These are phyloP conservation scores for Neoarius graeffei DNA, from an alignment of 2,113 vertebrate species.

Conservation along the genomic window DNA sequence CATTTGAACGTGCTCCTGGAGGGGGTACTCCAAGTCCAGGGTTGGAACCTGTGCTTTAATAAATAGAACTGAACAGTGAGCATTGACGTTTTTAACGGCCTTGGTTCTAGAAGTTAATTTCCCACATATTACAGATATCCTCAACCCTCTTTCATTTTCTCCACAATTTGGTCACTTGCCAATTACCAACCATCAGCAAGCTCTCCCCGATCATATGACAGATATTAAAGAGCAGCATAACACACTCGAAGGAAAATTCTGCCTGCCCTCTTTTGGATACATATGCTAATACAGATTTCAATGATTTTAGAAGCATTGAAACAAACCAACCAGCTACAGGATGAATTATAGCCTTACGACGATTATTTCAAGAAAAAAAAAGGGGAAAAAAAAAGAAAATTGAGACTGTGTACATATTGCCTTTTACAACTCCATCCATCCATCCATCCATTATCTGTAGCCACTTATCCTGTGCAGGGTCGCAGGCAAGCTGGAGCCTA, in stretches of 20 bases:
- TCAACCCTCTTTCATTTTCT: background rate
- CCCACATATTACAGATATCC: background rate
- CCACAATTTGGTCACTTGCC: background rate
- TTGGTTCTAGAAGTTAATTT: background rate
- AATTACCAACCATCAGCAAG: background rate
- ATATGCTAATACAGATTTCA: background rate
- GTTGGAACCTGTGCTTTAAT: background rate
- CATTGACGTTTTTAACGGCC: background rate
- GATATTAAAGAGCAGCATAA: background rate
- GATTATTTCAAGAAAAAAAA: background rate
- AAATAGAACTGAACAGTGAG: background rate
- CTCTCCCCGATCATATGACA: background rate
- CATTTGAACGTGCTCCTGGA: background rate
- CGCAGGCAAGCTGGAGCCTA: no score
- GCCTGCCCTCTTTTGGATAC: background rate
- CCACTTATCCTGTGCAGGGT: no score
- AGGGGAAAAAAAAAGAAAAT: background rate
- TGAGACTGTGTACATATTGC: background rate
- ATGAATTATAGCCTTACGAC: background rate
- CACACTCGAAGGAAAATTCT: background rate
- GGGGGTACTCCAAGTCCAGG: background rate
- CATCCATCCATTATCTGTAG: no score
- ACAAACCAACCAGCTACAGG: background rate
- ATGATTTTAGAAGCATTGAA: background rate
- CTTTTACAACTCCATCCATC: no score